Percentiles rank a stretch among this genome's conserved stretches.
phyloP scores from a whole-genome alignment of 2,888 invertebrate genomes.

The Digitonthophagus gazella region DNA sequence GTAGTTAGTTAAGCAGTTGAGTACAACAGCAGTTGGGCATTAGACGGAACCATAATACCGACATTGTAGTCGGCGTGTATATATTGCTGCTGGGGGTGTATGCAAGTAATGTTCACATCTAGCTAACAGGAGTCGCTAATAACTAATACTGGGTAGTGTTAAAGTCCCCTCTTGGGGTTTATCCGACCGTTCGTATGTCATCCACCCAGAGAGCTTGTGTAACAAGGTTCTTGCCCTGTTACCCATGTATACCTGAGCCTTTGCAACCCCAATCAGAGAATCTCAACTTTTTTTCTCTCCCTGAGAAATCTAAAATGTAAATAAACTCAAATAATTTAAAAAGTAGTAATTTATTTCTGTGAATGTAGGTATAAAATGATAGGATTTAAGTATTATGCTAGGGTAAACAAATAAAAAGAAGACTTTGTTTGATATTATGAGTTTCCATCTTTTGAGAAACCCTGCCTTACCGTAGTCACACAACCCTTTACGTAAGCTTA shows the following conservation, averaged over 20 bases:
- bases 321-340: too few species aligned
- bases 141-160: constrained; percentile 45
- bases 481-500: constrained; percentile 38
- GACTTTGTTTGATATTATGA: not conserved
- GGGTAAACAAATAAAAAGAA: not conserved
- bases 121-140: constrained; percentile 40
- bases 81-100: constrained; percentile 31
- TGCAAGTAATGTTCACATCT: constrained; percentile 41
- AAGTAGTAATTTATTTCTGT: not conserved
- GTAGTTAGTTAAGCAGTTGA: constrained; percentile 12
- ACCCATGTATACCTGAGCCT: not conserved
- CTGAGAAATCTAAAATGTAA: not conserved
- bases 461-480: constrained; percentile 28
- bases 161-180: constrained; percentile 44
- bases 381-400: too few species aligned
- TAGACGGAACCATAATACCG: constrained; percentile 29
- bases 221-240: not conserved
- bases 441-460: constrained; percentile 14
- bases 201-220: constrained; percentile 34
- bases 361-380: too few species aligned
- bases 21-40: constrained; percentile 20
- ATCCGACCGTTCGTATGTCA: constrained; percentile 43
- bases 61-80: constrained; percentile 36
- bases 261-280: not conserved
- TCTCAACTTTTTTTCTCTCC: not conserved